Conservation (phyloP, 2,113 vertebrate genomes). For the Pelvicachromis taeniatus region DNA sequence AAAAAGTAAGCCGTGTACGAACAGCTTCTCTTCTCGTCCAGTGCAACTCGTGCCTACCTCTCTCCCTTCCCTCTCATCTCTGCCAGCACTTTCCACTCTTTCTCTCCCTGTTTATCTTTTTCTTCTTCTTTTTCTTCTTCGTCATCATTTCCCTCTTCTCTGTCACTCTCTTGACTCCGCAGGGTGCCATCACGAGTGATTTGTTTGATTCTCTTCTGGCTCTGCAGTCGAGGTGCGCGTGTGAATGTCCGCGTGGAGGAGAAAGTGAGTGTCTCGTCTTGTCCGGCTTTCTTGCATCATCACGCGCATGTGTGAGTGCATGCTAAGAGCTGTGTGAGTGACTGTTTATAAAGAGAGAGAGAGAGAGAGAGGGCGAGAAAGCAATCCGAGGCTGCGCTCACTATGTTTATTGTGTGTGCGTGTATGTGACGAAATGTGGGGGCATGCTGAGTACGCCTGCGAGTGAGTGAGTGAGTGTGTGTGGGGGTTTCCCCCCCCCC, state of each 20-base stretch:
- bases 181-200: conserved; percentile 43
- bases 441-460: conserved; percentile 34
- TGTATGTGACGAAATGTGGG: conserved; percentile 31
- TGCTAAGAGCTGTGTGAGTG: conserved; percentile 8
- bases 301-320: conserved; percentile 1
- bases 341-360: conserved; percentile 25
- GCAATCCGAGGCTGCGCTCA: conserved; percentile 17
- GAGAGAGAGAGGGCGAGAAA: neutral
- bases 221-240: conserved; percentile 32
- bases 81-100: conserved; percentile 27
- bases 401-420: neutral
- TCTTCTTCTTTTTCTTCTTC: conserved; percentile 21
- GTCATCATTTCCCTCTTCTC: conserved; percentile 25
- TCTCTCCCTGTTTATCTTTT: conserved; percentile 49
- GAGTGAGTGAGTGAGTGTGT: neutral
- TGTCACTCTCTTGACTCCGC: conserved; percentile 20
- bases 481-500: neutral
- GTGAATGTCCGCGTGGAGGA: conserved; percentile 63
- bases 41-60: conserved; percentile 27
- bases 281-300: conserved; percentile 33
- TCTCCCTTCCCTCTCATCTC: neutral
- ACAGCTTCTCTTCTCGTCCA: conserved; percentile 20
- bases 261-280: conserved; percentile 64
- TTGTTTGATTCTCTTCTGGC: conserved; percentile 39
- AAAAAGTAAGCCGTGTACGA: conserved; percentile 48